A percentile compares a stretch with the other conserved stretches of the same genome.
Evolutionary conservation across 1,140 invertebrate genomes (phyloP).

Genomic region (Argopecten irradians): DNA sequence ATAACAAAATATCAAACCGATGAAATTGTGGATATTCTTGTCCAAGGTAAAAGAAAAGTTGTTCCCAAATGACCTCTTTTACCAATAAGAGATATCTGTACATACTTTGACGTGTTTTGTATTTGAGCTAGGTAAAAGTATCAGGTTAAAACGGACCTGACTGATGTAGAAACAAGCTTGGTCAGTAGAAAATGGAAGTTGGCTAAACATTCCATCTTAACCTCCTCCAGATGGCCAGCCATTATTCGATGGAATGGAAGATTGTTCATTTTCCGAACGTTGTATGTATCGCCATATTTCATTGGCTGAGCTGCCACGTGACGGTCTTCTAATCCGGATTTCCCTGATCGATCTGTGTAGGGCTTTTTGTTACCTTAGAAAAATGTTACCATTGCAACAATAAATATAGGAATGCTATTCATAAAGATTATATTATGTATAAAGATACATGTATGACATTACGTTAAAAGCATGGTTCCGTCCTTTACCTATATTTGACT

Average conservation of each 20-base stretch:
- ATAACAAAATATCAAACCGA: background rate
- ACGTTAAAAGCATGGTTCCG: no score
- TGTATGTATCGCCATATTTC: conserved; percentile 78
- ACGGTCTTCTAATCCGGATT: conserved; percentile 47
- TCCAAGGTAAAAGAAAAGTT: background rate
- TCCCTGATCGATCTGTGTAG: conserved; percentile 51
- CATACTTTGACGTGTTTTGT: background rate
- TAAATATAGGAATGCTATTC: no score
- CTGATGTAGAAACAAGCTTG: conserved; percentile 81
- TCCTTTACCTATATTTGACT: no score
- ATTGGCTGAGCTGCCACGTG: conserved; percentile 59
- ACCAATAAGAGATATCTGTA: background rate
- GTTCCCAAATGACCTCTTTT: background rate
- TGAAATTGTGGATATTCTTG: no score
- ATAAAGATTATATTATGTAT: no score
- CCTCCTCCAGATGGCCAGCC: conserved; percentile 89
- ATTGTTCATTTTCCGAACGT: conserved; percentile 87
- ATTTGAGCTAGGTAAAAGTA: background rate
- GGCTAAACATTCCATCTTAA: conserved; percentile 94
- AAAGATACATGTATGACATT: no score
- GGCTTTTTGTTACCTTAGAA: conserved; percentile 56
- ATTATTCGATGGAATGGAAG: conserved; percentile 86
- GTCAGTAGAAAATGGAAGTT: conserved; percentile 98
- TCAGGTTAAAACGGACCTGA: conserved; percentile 45
- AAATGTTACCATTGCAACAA: background rate